phyloP scores from a whole-genome alignment of 2,888 invertebrate genomes.

The Cosmorhoe ocellata region DNA sequence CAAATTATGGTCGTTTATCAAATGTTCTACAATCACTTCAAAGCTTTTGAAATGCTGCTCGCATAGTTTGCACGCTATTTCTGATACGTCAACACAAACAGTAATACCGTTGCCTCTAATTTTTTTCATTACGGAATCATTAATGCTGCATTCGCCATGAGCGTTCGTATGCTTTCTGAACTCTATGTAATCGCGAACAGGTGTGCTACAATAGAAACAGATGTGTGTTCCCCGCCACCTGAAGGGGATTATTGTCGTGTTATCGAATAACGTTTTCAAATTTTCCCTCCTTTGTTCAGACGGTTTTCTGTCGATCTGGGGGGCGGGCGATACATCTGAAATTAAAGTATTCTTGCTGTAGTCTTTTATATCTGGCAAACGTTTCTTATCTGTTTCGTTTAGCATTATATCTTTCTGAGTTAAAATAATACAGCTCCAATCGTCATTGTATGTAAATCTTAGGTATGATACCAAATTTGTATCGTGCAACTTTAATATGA shows the following conservation, averaged over 20 bases:
- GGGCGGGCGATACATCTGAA: conserved; percentile 65
- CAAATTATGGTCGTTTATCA: conserved; percentile 59
- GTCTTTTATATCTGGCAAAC: conserved; percentile 11
- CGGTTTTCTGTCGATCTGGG: conserved; percentile 46
- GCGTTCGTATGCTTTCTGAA: conserved; percentile 64
- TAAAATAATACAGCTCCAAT: no score
- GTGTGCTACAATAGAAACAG: conserved; percentile 68
- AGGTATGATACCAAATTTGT: no score
- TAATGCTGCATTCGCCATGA: conserved; percentile 57
- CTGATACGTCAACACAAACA: conserved; percentile 68
- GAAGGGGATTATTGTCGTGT: conserved; percentile 68
- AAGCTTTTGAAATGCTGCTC: conserved; percentile 51
- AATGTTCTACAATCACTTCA: conserved; percentile 61
- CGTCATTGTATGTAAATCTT: no score
- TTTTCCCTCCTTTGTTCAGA: conserved; percentile 66
- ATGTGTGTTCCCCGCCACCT: conserved; percentile 68
- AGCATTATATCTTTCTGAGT: not conserved
- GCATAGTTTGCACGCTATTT: conserved; percentile 63
- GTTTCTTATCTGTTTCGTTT: conserved; percentile 30
- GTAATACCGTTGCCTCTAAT: conserved; percentile 60
- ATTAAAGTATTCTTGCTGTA: conserved; percentile 65
- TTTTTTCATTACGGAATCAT: conserved; percentile 53
- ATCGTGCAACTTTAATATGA: no score
- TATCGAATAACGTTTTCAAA: conserved; percentile 70
- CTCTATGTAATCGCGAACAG: conserved; percentile 53